Percentiles rank a stretch among this genome's conserved stretches.
Evolutionary conservation across 2,888 invertebrate species (phyloP).

Genomic region (Cartodere bifasciata): DNA sequence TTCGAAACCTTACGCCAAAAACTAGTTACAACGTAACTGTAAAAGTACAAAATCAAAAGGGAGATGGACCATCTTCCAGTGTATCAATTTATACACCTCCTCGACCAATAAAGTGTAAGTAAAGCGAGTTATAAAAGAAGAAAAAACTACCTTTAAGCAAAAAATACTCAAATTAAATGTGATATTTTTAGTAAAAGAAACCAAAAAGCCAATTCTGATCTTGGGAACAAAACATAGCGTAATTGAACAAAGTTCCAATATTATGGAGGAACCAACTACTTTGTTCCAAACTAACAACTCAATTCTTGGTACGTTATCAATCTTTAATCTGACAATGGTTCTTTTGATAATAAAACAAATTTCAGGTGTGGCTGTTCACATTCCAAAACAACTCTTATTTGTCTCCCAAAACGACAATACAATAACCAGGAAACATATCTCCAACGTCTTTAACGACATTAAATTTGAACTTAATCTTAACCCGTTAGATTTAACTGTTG

Average conservation of each 20-base stretch:
- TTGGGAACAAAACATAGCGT: conserved; percentile 56
- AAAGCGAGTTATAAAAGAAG: too few species aligned
- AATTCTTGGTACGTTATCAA: conserved; percentile 32
- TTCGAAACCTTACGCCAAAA: conserved; percentile 57
- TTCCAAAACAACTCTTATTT: conserved; percentile 60
- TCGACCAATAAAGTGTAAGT: too few species aligned
- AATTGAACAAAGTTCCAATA: conserved; percentile 51
- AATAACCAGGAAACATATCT: too few species aligned
- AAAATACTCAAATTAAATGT: too few species aligned
- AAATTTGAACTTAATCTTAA: conserved; percentile 49
- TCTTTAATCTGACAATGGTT: too few species aligned
- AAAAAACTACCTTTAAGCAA: too few species aligned
- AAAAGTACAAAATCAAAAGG: conserved; percentile 66
- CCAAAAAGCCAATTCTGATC: conserved; percentile 55
- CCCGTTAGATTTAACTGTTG: conserved; percentile 64
- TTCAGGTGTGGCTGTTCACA: conserved; percentile 63
- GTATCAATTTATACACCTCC: conserved; percentile 55
- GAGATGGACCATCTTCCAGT: conserved; percentile 61
- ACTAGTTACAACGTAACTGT: conserved; percentile 67
- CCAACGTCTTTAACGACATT: too few species aligned
- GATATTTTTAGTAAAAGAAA: conserved; percentile 46
- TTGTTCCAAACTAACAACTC: conserved; percentile 46
- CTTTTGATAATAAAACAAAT: too few species aligned
- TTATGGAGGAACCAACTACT: conserved; percentile 53
- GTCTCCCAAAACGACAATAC: conserved; percentile 62